Base-by-base conservation (phyloP, 2,113 vertebrate genomes). In the Lophochroa leadbeateri region DNA sequence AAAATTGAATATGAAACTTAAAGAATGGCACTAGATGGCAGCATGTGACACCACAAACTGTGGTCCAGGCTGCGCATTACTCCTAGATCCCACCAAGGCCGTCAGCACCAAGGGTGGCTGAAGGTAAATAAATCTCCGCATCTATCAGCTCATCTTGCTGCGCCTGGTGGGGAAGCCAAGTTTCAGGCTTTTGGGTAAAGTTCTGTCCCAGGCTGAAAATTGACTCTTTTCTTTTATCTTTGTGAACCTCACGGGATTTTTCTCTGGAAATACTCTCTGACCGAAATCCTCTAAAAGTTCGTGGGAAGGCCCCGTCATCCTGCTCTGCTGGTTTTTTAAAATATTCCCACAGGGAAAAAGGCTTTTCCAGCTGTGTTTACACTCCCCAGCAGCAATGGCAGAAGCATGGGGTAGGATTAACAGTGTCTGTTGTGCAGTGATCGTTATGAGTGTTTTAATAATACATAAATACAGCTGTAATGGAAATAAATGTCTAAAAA, bases 1-100 rank as follows among this genome's bases (percentile, higher is more conserved):
- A 35, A 55, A 85, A 47, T 31, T 17, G 33, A 91, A 23, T 5
- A 29, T 19, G 67, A 50, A 72, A 15, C 47, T 50, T 43, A 6
- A 28, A 61, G 64, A 28, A 55, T 58, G 87, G 74, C 98, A 97
- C 96, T 98, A 98, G 98, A 88, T 98, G 98, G 98, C 98, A 98
- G 98, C 96, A 98, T 85, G 92, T 88, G 88, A 97, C 96, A 92
- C 65, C 57, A 69, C 82, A 98, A 97, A 33, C 50, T 41, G 55
- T 4, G 4, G 29, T 31, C 37, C 2, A 1, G 69, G 33, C 10
- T n/a, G 76, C 18, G 50, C 86, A 69, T 74, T 77, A 0, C 41
- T 67, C 52, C 13, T 2, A 27, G 61, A 35, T 63, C 58, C 5
- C 63, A 37, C 61, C 24, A 33, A 88, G 82, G 50, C 55, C 5